Percentiles rank a stretch among this genome's conserved stretches.
Evolutionary conservation across 2,113 vertebrate genomes (phyloP).

Genomic region (Beaufortia kweichowensis): DNA sequence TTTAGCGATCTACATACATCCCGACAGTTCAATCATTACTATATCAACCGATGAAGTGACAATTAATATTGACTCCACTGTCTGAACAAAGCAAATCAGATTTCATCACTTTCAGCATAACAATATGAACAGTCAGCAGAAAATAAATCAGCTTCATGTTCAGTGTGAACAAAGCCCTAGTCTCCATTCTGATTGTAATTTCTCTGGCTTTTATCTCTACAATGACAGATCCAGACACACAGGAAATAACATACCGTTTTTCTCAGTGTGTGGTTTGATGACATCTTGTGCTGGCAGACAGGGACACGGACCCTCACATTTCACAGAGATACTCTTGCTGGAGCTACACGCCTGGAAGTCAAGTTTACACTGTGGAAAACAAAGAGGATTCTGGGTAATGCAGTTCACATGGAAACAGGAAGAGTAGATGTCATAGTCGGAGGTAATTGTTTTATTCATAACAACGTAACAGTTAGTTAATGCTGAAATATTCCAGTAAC

Average conservation of each 20-base stretch:
- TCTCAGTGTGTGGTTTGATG: slow-evolving; percentile 75
- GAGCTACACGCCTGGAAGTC: slow-evolving; percentile 90
- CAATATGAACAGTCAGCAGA: too few species aligned
- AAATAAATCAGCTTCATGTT: background rate
- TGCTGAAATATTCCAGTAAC: too few species aligned
- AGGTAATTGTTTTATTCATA: too few species aligned
- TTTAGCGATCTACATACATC: too few species aligned
- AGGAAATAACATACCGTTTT: slow-evolving; percentile 77
- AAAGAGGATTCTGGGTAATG: slow-evolving; percentile 31
- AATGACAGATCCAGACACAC: background rate
- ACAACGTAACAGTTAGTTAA: too few species aligned
- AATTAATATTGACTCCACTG: too few species aligned
- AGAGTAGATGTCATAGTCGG: too few species aligned
- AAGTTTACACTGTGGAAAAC: slow-evolving; percentile 86
- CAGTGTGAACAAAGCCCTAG: background rate
- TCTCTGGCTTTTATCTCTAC: background rate
- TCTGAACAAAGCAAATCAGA: too few species aligned
- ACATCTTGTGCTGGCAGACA: slow-evolving; percentile 83
- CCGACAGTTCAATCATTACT: too few species aligned
- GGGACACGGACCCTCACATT: slow-evolving; percentile 89
- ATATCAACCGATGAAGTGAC: too few species aligned
- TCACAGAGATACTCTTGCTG: slow-evolving; percentile 80
- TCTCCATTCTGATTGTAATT: background rate
- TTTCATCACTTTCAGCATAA: too few species aligned
- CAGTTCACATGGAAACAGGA: slow-evolving; percentile 3